phyloP scores from a whole-genome alignment of 2,113 vertebrate genomes.

The Lagopus muta region DNA sequence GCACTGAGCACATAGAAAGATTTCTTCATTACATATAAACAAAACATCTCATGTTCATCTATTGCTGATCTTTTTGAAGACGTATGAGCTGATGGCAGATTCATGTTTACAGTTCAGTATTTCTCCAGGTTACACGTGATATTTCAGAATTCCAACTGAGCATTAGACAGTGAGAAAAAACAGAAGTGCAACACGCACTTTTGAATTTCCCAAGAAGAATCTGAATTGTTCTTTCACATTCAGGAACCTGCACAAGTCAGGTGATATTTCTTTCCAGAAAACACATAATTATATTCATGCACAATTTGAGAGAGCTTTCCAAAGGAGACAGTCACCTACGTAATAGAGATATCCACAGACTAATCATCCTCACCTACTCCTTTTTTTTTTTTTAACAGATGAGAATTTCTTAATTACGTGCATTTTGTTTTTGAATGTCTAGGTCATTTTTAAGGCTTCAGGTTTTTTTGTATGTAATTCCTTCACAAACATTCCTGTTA shows the following conservation, averaged over 20 bases:
- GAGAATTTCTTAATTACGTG: not conserved
- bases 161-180: not conserved
- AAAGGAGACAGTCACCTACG: not conserved
- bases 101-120: not conserved
- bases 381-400: not conserved
- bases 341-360: not conserved
- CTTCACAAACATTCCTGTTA: not conserved
- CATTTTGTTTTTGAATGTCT: not conserved
- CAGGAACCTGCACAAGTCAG: not conserved
- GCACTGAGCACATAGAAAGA: not conserved
- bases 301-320: not conserved
- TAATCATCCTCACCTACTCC: not conserved
- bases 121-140: not conserved
- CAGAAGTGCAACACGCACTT: fast-evolving
- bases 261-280: not conserved
- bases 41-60: not conserved
- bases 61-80: not conserved
- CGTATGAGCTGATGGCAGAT: not conserved
- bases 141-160: slow-evolving; percentile 21
- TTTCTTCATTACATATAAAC: not conserved
- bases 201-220: not conserved
- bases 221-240: not conserved
- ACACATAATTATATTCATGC: not conserved
- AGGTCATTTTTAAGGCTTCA: not conserved
- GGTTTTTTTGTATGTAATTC: not conserved